phyloP scores from a whole-genome alignment of 2,113 vertebrate species.

The Oenanthe oenanthe region DNA sequence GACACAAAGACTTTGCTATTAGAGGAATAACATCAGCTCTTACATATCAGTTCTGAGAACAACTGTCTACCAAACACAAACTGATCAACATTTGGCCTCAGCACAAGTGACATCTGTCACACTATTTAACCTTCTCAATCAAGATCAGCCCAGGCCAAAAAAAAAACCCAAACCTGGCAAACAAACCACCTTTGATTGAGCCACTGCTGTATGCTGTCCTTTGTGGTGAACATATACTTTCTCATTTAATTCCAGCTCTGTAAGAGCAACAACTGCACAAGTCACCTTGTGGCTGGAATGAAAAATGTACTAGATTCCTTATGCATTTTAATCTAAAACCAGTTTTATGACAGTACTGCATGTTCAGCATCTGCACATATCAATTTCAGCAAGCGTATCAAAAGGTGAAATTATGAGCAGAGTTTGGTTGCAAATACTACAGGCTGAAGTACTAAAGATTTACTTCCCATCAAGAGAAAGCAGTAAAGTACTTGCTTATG shows the following conservation, averaged over 20 bases:
- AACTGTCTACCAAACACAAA: not conserved
- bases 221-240: not conserved
- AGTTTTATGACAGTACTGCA: not conserved
- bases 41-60: not conserved
- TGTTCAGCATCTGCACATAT: not conserved
- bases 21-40: not conserved
- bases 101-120: not conserved
- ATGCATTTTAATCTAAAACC: not conserved
- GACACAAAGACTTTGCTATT: not conserved
- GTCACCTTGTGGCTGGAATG: not conserved
- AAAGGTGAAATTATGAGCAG: not conserved
- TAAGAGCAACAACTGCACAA: not conserved
- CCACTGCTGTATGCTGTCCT: not conserved
- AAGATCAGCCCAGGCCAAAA: not conserved
- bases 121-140: not conserved
- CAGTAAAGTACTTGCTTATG: not conserved
- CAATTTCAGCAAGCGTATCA: not conserved
- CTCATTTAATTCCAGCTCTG: not conserved
- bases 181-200: not conserved
- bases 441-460: not conserved
- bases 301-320: not conserved
- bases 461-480: not conserved
- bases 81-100: fast-evolving
- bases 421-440: not conserved
- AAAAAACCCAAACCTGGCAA: not conserved